phyloP scores from a whole-genome alignment of 2,797 vertebrate species.

The Alca torda region DNA sequence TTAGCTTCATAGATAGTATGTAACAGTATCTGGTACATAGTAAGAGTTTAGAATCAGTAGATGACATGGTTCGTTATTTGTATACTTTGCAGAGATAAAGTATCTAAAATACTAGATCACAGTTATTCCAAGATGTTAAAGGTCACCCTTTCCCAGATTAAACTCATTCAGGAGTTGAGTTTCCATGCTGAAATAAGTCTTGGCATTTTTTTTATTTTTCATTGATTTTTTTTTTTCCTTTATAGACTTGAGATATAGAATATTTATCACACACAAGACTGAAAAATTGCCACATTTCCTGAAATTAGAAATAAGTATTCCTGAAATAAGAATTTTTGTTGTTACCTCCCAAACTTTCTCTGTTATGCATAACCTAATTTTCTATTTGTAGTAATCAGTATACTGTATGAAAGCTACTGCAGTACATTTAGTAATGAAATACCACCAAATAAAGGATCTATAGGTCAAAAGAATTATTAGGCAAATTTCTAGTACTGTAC shows the following conservation, averaged over 20 bases:
- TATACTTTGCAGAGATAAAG: neutral
- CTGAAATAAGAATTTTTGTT: neutral
- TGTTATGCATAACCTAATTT: neutral
- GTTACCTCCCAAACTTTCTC: neutral
- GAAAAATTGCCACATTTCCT: neutral
- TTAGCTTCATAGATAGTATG: neutral
- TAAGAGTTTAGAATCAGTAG: neutral
- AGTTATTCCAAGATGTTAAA: neutral
- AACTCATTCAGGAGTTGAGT: neutral
- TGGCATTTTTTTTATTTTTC: neutral
- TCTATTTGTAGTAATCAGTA: neutral
- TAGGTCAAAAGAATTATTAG: neutral
- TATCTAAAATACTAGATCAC: neutral
- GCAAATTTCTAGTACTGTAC: neutral
- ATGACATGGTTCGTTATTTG: neutral
- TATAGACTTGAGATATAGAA: fast-evolving
- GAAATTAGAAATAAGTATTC: neutral
- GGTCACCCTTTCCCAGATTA: neutral
- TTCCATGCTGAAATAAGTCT: neutral
- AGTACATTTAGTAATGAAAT: neutral
- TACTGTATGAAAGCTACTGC: neutral
- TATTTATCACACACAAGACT: neutral
- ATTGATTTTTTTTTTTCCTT: neutral
- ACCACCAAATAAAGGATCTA: neutral
- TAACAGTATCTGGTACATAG: neutral